phyloP scores from a whole-genome alignment of 53 echinoderm and acorn worm species.

The Arbacia lixula region DNA sequence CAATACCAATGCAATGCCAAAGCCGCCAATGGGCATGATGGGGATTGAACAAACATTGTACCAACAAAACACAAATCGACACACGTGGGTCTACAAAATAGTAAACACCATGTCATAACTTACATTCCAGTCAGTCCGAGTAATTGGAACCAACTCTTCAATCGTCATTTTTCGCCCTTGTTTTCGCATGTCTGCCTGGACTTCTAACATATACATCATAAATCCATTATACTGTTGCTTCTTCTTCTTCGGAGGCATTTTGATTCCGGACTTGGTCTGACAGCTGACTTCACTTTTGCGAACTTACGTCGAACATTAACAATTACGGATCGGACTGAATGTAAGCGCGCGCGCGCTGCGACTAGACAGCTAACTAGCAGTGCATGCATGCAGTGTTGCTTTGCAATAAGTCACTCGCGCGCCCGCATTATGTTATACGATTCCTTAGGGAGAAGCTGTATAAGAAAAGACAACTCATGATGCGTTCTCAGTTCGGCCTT shows the following conservation, averaged over 20 bases:
- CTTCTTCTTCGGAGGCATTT: slow-evolving; percentile 91
- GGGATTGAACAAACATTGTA: not conserved
- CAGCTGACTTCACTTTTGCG: too few relatives aligned
- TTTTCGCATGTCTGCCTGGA: slow-evolving; percentile 63
- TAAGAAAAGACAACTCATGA: too few relatives aligned
- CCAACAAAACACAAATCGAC: not conserved
- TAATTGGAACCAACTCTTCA: slow-evolving; percentile 74
- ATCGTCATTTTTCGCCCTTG: slow-evolving; percentile 67
- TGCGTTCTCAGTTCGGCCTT: too few relatives aligned
- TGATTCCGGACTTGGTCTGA: too few relatives aligned
- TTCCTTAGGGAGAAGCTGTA: too few relatives aligned
- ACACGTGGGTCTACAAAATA: not conserved
- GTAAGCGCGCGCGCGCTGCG: too few relatives aligned
- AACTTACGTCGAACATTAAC: too few relatives aligned
- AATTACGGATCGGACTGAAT: too few relatives aligned
- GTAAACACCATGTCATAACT: not conserved
- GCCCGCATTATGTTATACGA: too few relatives aligned
- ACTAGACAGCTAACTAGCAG: too few relatives aligned
- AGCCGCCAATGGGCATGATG: not conserved
- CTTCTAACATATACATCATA: slow-evolving; percentile 88
- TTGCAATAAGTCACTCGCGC: too few relatives aligned
- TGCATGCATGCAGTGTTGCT: too few relatives aligned
- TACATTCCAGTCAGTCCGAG: slow-evolving; percentile 90
- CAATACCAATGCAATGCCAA: not conserved
- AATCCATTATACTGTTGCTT: slow-evolving; percentile 81